Base-by-base conservation (phyloP, 2,888 invertebrate genomes). In the Philaethria dido region DNA sequence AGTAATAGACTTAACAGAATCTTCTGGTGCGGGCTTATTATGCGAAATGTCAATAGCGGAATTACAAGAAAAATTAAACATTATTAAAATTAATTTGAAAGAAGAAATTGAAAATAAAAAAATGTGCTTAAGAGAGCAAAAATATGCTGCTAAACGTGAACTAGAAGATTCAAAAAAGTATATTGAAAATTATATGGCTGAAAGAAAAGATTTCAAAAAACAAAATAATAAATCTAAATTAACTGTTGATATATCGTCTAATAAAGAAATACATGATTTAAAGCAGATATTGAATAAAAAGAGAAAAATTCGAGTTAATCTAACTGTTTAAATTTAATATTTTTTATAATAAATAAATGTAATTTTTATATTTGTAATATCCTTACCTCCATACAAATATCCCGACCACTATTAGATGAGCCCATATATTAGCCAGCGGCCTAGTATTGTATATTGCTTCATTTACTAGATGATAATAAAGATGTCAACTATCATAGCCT, bases 31-130 rank as follows among this genome's bases (percentile, higher is more conserved):
- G 16, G 94, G 95, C 0, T 84, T 94, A 13, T 75, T 95, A 29
- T 94, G 94, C 79, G 94, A 95, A 86, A 95, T 95, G 94, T 94
- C 95, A 0, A 88, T 94, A 57, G 93, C 93, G 8, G 94, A 95
- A 81, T 77, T 95, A 59, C 93, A 94, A 76, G 94, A 94, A 78
- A 85, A 94, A 62, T 76, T 95, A 42, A 79, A 74, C 62, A 75
- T 88, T 25, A 82, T 93, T 73, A 94, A 93, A 80, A 86, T 93
- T 36, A 84, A 85, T 18, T 80, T 94, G 69, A 82, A 92, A 69
- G 93, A 94, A 66, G 93, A 94, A 76, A 75, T 94, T 20, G 88
- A 94, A 64, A 83, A 77, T 54, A 93, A 94, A 75, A 89, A 82
- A 70, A 80, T 80, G 62, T 54, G 71, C n/a, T 93, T 95, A 11